These are phyloP conservation scores for Plectrocnemia conspersa DNA, from an alignment of 1,140 invertebrate species.

Conservation along the genomic window DNA sequence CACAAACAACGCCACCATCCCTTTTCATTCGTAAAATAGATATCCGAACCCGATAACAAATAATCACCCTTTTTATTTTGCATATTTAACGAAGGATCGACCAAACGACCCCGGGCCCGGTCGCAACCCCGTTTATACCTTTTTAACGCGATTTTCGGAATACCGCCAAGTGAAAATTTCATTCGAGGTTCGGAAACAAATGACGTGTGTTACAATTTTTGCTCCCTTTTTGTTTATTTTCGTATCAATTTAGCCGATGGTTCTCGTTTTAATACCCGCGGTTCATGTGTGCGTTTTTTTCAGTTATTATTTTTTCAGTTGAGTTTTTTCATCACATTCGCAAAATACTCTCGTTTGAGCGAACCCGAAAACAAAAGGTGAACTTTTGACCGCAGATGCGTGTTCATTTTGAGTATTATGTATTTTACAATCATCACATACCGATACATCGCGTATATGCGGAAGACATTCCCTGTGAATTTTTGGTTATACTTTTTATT, in stretches of 20 bases:
- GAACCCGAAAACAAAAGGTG: no score
- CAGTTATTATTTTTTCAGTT: conserved; percentile 11
- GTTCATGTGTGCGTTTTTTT: not conserved
- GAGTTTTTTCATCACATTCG: no score
- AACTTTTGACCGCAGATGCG: no score
- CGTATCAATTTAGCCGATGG: conserved; percentile 21
- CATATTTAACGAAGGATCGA: conserved; percentile 23
- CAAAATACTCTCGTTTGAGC: no score
- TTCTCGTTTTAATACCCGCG: conserved; percentile 6
- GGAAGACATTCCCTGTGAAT: no score
- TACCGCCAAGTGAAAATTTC: conserved; percentile 25
- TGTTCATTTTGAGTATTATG: no score
- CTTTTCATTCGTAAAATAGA: conserved; percentile 30
- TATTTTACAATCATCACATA: no score
- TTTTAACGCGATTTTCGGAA: conserved; percentile 22
- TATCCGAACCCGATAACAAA: conserved; percentile 30
- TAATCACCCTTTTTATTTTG: conserved; percentile 30
- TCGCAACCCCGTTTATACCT: not conserved
- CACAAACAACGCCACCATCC: no score
- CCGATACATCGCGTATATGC: no score
- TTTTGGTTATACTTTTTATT: no score
- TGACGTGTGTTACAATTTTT: conserved; percentile 25
- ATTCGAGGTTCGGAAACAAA: conserved; percentile 21
- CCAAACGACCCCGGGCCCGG: conserved; percentile 8
- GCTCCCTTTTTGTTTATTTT: conserved; percentile 17